Conservation (phyloP, 2,888 invertebrate genomes). For the Hydraecia micacea region DNA sequence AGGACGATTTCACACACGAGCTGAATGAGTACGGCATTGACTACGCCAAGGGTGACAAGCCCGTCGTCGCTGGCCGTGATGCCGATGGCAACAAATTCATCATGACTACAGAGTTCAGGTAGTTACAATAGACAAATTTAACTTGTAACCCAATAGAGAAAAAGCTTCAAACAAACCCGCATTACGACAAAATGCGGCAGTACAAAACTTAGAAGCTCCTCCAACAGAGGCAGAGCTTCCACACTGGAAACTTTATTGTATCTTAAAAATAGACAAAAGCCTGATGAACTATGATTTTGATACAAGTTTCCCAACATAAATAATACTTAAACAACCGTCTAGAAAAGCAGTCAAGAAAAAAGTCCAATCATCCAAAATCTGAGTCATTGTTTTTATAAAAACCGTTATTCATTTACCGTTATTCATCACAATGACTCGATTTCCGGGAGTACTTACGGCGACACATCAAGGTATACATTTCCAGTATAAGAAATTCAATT, state of each 20-base stretch:
- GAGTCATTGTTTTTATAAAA: slow-evolving; percentile 12
- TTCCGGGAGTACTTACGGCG: background rate
- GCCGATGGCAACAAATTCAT: slow-evolving; percentile 96
- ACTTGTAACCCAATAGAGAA: too few species aligned
- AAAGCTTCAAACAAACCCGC: background rate
- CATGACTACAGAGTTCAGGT: slow-evolving; percentile 97
- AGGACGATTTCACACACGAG: slow-evolving; percentile 98
- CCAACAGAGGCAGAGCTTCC: background rate
- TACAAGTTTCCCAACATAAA: background rate
- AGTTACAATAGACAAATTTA: slow-evolving; percentile 57
- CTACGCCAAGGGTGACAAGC: slow-evolving; percentile 96
- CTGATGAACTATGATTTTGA: background rate
- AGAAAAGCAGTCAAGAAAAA: background rate
- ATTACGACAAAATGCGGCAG: background rate
- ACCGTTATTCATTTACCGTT: slow-evolving; percentile 7
- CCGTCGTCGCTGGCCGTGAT: slow-evolving; percentile 96
- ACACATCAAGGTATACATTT: background rate
- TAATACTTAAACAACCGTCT: background rate
- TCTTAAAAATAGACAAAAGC: background rate
- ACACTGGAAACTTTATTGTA: background rate
- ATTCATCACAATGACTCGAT: slow-evolving; percentile 1
- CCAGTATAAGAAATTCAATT: background rate
- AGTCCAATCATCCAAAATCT: background rate
- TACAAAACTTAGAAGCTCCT: background rate
- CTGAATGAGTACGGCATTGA: slow-evolving; percentile 98